Evolutionary conservation across 2,888 invertebrate genomes (phyloP).

Genomic region (Trypoxylon attenuatum): DNA sequence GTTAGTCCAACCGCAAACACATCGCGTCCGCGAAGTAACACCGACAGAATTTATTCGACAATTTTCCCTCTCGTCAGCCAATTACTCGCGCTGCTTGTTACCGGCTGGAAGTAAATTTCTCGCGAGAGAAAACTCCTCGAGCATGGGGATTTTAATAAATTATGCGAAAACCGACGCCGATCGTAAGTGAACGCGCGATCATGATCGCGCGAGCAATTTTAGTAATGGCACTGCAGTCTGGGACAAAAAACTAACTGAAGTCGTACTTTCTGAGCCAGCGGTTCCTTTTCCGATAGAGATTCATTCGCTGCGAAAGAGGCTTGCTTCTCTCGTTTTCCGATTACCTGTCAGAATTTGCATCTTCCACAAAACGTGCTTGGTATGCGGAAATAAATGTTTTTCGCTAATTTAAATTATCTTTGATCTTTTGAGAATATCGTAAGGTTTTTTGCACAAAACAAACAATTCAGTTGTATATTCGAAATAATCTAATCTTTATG

Average conservation of each 20-base stretch:
- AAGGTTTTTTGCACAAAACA: too few species aligned
- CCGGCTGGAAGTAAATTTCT: slow-evolving; percentile 19
- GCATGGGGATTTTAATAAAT: slow-evolving; percentile 34
- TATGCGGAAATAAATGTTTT: too few species aligned
- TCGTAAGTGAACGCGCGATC: slow-evolving; percentile 1
- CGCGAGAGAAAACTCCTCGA: slow-evolving; percentile 6
- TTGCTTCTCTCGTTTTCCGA: background rate
- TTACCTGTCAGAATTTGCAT: background rate
- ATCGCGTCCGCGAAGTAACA: slow-evolving; percentile 27
- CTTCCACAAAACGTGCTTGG: too few species aligned
- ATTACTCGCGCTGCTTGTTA: slow-evolving; percentile 34
- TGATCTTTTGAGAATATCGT: too few species aligned
- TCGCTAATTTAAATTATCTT: too few species aligned
- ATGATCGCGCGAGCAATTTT: slow-evolving; percentile 36
- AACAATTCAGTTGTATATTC: too few species aligned
- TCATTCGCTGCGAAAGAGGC: slow-evolving; percentile 12
- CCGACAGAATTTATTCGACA: slow-evolving; percentile 37
- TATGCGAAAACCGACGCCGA: slow-evolving; percentile 11
- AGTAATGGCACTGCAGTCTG: slow-evolving; percentile 33
- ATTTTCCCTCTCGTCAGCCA: slow-evolving; percentile 46
- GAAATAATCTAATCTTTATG: too few species aligned
- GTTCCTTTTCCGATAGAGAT: slow-evolving; percentile 4
- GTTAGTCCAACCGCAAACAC: slow-evolving; percentile 8
- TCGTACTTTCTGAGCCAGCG: slow-evolving; percentile 16
- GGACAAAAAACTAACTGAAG: slow-evolving; percentile 24